These are phyloP conservation scores for Rhagophthalmus giganteus DNA, from an alignment of 2,888 invertebrate species.

Conservation along the genomic window DNA sequence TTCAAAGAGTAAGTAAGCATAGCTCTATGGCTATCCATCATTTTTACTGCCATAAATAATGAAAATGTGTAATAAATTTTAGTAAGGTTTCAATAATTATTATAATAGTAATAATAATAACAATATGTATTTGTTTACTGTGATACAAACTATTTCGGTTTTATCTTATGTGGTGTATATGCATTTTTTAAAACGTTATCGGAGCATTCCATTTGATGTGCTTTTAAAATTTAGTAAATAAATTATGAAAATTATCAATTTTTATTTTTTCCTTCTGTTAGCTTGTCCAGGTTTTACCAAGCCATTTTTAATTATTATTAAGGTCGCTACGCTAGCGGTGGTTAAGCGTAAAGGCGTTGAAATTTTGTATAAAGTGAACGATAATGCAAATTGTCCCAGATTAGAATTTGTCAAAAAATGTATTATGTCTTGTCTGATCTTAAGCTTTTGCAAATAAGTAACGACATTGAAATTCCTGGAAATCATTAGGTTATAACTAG, in stretches of 20 bases:
- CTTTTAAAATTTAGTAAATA: constrained; percentile 1
- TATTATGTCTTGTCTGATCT: neutral
- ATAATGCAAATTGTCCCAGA: neutral
- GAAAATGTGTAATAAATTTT: neutral
- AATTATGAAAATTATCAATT: neutral
- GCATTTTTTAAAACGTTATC: neutral
- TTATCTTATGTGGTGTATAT: neutral
- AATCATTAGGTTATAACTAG: neutral
- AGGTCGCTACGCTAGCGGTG: neutral
- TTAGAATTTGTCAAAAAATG: neutral
- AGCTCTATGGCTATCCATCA: too few species aligned
- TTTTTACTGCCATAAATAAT: neutral
- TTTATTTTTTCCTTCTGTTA: neutral
- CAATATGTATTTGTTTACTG: neutral
- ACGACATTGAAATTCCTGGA: neutral
- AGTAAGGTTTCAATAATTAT: neutral
- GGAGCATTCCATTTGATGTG: neutral
- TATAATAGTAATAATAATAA: neutral
- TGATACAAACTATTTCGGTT: neutral
- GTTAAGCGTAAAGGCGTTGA: neutral
- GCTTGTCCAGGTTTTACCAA: neutral
- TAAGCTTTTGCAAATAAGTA: neutral
- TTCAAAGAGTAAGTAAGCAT: too few species aligned
- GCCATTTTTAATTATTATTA: neutral
- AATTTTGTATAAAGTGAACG: neutral